These are phyloP conservation scores for Talpa occidentalis DNA, from an alignment of 2,113 vertebrate genomes.

Conservation along the genomic window DNA sequence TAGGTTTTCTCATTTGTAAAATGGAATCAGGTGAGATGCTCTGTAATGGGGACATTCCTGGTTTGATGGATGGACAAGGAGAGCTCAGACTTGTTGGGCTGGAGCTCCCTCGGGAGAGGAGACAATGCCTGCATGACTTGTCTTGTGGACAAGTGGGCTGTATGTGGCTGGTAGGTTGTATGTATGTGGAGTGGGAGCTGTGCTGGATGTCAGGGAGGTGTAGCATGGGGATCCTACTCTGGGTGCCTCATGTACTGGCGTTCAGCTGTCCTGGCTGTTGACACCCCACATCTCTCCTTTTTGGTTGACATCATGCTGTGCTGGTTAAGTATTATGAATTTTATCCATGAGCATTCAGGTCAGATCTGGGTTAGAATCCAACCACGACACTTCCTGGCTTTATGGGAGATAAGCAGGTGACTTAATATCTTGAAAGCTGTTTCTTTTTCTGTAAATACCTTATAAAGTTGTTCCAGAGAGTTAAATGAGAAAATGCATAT, in stretches of 20 bases:
- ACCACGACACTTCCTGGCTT: background rate
- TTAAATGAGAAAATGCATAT: too few relatives aligned
- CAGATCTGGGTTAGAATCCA: background rate
- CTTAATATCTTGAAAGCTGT: background rate
- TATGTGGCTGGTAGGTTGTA: too few relatives aligned
- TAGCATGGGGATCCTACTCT: background rate
- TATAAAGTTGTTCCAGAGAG: background rate
- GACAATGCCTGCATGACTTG: background rate
- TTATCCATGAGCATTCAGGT: background rate
- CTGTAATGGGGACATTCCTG: background rate
- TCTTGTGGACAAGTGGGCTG: too few relatives aligned
- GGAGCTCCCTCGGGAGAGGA: background rate
- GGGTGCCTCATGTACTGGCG: too few relatives aligned
- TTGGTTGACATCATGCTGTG: background rate
- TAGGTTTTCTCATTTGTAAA: slow-evolving; percentile 38
- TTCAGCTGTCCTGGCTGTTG: background rate
- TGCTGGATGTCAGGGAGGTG: background rate
- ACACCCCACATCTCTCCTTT: background rate
- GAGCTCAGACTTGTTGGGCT: background rate
- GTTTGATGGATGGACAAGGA: background rate
- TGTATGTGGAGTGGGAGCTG: background rate
- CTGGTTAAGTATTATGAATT: background rate
- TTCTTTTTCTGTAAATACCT: background rate
- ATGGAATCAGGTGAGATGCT: background rate
- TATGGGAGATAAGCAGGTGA: background rate